These are phyloP conservation scores for Drosophila tanythrix DNA, from an alignment of 2,888 invertebrate species.

Conservation along the genomic window DNA sequence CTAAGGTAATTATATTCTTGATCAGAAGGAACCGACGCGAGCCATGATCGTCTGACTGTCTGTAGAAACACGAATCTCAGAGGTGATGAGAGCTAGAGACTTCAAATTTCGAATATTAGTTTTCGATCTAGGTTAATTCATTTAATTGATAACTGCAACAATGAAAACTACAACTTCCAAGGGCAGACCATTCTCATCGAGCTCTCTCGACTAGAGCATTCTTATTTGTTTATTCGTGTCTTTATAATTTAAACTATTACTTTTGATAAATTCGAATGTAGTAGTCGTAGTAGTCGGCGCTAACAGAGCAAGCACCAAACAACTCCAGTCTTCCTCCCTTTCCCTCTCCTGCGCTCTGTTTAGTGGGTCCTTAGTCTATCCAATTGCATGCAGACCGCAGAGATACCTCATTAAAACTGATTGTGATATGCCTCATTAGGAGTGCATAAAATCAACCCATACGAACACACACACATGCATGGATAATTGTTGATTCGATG, in stretches of 20 bases:
- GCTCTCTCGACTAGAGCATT: background rate
- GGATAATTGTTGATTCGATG: conserved; percentile 64
- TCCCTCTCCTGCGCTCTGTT: background rate
- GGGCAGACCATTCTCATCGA: no score
- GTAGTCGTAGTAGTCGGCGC: background rate
- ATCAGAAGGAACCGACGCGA: no score
- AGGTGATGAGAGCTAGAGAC: no score
- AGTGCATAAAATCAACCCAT: conserved; percentile 32
- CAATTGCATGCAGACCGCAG: conserved; percentile 58
- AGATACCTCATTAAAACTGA: conserved; percentile 65
- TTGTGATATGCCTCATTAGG: conserved; percentile 70
- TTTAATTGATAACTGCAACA: no score
- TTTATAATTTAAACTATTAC: background rate
- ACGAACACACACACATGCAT: conserved; percentile 14
- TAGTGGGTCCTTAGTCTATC: conserved; percentile 3
- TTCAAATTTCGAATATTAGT: no score
- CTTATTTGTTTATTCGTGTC: background rate
- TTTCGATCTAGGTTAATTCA: no score
- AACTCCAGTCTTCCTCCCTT: background rate
- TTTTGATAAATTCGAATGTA: background rate
- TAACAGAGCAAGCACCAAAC: background rate
- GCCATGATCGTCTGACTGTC: no score
- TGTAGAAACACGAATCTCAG: no score
- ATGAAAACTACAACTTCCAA: no score
- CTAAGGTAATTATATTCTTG: no score